Base-by-base conservation (phyloP, 2,888 invertebrate species). In the Timema podura region DNA sequence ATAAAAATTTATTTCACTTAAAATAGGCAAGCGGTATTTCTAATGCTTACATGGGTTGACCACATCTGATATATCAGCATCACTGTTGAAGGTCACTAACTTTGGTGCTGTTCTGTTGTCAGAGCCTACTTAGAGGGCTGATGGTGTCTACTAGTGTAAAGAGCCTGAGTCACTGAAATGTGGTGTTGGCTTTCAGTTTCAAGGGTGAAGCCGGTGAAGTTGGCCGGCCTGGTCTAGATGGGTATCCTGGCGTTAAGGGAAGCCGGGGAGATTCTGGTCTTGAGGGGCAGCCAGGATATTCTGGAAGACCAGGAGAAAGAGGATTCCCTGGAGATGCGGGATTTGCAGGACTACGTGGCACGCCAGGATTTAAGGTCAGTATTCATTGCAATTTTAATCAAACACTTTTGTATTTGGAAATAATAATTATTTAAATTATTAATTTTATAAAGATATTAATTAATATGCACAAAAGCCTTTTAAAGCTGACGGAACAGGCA, bases 141-240 rank as follows among this genome's bases (percentile, higher is more conserved):
- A 30, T 30, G 30, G 47, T 51, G 15, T 54, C 54, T 15, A 15
- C 16, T 54, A 6, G 16, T 54, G 54, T n/a, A 30, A 30, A 30
- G 30, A 30, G 30, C 30, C 30, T 30, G 30, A 30, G 30, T 30
- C 30, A 30, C 30, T 30, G 30, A 30, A 30, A 30, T 30, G 30
- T 30, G 30, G 30, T 30, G 30, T 30, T 30, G 30, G 30, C 30
- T 30, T 30, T 30, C 61, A 73, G 74, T 16, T 64, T 71, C 30
- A 84, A 83, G 77, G 88, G 88, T 57, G 76, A 81, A 61, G 81
- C 81, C 76, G 88, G 88, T 68, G 85, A 85, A 11, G 73, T 75
- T 70, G 88, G 87, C 44, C 80, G 78, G 48, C 80, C 81, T 70
- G 89, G 89, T 1, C 65, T 71, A 49, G 64, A 59, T 7, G 68